These are phyloP conservation scores for Pitta sordida DNA, from an alignment of 2,113 vertebrate species.

Conservation along the genomic window DNA sequence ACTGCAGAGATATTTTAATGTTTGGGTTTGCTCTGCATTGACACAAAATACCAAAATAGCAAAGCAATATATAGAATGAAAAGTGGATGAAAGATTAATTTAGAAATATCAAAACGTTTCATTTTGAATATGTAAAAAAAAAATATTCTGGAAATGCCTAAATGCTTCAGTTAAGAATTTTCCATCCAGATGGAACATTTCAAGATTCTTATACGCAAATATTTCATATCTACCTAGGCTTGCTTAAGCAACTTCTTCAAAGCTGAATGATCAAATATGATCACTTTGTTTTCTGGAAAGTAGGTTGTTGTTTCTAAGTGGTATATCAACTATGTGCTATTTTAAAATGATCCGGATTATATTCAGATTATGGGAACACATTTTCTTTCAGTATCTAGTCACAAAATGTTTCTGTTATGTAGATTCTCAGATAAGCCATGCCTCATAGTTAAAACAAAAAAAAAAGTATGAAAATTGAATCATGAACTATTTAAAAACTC, in stretches of 20 bases:
- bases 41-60: not conserved
- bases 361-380: not conserved
- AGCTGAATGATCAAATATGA: not conserved
- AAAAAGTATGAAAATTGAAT: not conserved
- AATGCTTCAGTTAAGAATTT: not conserved
- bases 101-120: conserved; percentile 28
- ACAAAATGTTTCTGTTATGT: not conserved
- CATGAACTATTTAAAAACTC: not conserved
- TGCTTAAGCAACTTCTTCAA: not conserved
- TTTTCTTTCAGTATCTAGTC: not conserved
- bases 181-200: not conserved
- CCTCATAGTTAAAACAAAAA: not conserved
- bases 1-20: not conserved
- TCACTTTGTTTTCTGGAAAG: not conserved
- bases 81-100: not conserved
- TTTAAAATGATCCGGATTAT: not conserved
- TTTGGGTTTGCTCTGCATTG: not conserved
- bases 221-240: not conserved
- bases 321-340: not conserved
- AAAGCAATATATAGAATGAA: not conserved
- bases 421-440: not conserved
- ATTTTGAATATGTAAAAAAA: not conserved
- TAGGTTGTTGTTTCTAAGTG: not conserved
- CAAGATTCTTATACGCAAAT: not conserved
- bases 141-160: not conserved